Evolutionary conservation across 53 echinoderm and acorn worm genomes (phyloP).

Genomic region (Holothuria leucospilota): DNA sequence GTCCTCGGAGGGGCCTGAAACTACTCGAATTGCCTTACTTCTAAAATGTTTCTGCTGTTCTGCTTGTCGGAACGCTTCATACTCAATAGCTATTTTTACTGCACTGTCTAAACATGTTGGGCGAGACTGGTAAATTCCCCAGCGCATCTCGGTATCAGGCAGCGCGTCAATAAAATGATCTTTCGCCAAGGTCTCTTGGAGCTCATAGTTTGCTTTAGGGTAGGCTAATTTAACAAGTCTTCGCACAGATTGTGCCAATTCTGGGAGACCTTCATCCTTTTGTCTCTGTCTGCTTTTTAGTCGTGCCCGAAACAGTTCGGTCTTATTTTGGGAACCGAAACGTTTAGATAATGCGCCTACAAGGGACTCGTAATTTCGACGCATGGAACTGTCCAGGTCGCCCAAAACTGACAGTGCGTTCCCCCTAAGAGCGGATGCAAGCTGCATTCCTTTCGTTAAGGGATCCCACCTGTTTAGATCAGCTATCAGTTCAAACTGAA

Average conservation of each 20-base stretch:
- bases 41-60: not conserved
- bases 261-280: not conserved
- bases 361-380: not conserved
- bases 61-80: not conserved
- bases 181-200: not conserved
- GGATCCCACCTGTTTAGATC: slow-evolving; percentile 27
- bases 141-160: not conserved
- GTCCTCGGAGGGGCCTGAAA: not conserved
- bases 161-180: slow-evolving; percentile 7
- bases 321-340: slow-evolving; percentile 21
- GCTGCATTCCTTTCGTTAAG: slow-evolving; percentile 30
- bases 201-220: not conserved
- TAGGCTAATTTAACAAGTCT: not conserved
- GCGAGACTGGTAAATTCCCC: slow-evolving; percentile 5
- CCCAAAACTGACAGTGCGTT: slow-evolving; percentile 6
- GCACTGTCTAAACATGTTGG: slow-evolving; percentile 4
- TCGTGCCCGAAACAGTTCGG: not conserved
- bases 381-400: not conserved
- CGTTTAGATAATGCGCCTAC: slow-evolving; percentile 7
- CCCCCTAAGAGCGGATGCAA: slow-evolving; percentile 11
- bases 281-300: not conserved
- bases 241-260: too few species aligned
- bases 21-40: not conserved
- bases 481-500: slow-evolving; percentile 26
- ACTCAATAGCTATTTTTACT: not conserved